phyloP scores from a whole-genome alignment of 2,113 vertebrate species.

The Fulmarus glacialis region DNA sequence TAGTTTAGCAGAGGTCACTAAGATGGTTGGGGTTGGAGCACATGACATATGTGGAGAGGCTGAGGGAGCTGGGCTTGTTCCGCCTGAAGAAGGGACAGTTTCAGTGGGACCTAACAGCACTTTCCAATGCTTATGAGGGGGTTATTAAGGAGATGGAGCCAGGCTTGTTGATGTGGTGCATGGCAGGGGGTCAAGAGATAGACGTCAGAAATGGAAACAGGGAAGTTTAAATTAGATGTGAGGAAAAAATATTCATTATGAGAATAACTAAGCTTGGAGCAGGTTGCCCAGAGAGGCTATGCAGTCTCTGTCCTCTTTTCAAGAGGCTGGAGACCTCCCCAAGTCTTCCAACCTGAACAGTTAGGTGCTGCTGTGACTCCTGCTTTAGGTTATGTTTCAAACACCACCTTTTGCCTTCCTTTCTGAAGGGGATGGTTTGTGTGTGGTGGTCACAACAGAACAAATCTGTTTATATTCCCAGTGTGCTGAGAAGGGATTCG shows the following conservation, averaged over 20 bases:
- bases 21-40: not conserved
- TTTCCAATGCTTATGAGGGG: not conserved
- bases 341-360: not conserved
- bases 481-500: not conserved
- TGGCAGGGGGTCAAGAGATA: not conserved
- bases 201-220: not conserved
- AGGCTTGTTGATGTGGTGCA: not conserved
- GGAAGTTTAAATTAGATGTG: not conserved
- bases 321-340: not conserved
- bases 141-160: not conserved
- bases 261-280: not conserved
- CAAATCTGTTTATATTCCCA: not conserved
- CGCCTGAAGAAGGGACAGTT: not conserved
- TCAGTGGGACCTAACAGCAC: not conserved
- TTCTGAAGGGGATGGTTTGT: not conserved
- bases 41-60: not conserved
- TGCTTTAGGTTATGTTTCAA: not conserved
- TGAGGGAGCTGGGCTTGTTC: not conserved
- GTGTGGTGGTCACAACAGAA: not conserved
- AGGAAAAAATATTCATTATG: not conserved
- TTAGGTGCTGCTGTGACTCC: not conserved
- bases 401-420: not conserved
- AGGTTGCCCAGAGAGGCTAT: not conserved
- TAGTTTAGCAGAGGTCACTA: not conserved
- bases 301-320: not conserved